These are phyloP conservation scores for Pocillopora grandis DNA, from an alignment of 92 coral and sea anemone genomes.

Conservation along the genomic window DNA sequence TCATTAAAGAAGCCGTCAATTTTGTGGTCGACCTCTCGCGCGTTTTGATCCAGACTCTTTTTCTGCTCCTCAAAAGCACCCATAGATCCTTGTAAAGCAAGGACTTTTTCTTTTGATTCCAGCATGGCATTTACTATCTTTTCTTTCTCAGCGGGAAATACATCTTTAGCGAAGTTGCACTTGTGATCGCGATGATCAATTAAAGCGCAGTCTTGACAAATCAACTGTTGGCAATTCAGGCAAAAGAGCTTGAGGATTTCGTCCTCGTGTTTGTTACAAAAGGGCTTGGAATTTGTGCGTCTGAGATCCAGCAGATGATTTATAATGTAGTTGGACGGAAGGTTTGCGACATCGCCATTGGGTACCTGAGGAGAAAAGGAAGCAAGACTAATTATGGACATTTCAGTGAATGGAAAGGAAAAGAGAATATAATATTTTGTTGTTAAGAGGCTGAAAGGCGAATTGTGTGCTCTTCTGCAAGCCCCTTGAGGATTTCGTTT, in stretches of 20 bases:
- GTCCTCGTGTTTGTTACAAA: not conserved
- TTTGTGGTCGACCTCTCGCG: not conserved
- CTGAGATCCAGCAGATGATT: not conserved
- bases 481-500: not conserved
- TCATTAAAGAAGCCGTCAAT: not conserved
- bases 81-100: not conserved
- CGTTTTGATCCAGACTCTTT: not conserved
- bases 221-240: conserved; percentile 8
- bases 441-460: not conserved
- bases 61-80: not conserved
- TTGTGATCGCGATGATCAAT: conserved; percentile 18
- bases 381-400: not conserved
- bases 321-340: not conserved
- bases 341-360: not conserved
- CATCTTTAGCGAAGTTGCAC: not conserved
- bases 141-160: conserved; percentile 5
- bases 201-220: conserved; percentile 8
- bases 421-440: not conserved
- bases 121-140: not conserved
- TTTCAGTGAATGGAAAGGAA: not conserved
- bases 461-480: not conserved
- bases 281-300: not conserved
- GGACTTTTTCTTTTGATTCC: not conserved
- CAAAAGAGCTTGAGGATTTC: conserved; percentile 12
- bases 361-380: conserved; percentile 1